phyloP scores from a whole-genome alignment of 2,113 vertebrate genomes.

The Seriola aureovittata region DNA sequence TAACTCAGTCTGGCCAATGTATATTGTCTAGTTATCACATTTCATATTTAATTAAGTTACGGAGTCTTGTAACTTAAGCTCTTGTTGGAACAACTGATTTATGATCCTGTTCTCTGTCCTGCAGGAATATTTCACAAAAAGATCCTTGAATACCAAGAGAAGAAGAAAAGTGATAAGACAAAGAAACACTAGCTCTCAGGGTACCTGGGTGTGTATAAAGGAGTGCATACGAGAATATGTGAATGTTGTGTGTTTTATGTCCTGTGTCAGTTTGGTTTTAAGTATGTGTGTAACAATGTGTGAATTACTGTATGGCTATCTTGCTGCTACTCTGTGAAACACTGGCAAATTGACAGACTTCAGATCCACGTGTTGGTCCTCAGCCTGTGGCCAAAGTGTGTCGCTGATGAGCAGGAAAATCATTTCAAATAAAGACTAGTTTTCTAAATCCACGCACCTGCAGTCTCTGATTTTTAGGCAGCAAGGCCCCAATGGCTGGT shows the following conservation, averaged over 20 bases:
- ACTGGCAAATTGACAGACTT: constrained; percentile 34
- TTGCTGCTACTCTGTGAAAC: constrained; percentile 70
- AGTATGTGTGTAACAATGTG: constrained; percentile 37
- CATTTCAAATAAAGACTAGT: constrained; percentile 69
- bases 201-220: constrained; percentile 32
- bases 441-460: constrained; percentile 28
- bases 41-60: neutral
- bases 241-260: constrained; percentile 59
- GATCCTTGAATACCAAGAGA: constrained; percentile 89
- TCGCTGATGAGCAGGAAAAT: constrained; percentile 44
- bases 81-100: neutral
- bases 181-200: constrained; percentile 78
- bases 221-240: constrained; percentile 48
- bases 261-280: constrained; percentile 27
- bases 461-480: neutral
- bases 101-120: constrained; percentile 11
- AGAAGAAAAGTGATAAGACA: constrained; percentile 84
- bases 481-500: no score
- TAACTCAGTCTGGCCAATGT: neutral
- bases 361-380: constrained; percentile 21
- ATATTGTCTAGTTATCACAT: neutral
- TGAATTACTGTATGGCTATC: constrained; percentile 54
- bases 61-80: neutral
- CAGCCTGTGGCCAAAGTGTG: constrained; percentile 21
- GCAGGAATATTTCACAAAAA: constrained; percentile 89